phyloP scores from a whole-genome alignment of 2,888 invertebrate species.

The Drosophila rellima region DNA sequence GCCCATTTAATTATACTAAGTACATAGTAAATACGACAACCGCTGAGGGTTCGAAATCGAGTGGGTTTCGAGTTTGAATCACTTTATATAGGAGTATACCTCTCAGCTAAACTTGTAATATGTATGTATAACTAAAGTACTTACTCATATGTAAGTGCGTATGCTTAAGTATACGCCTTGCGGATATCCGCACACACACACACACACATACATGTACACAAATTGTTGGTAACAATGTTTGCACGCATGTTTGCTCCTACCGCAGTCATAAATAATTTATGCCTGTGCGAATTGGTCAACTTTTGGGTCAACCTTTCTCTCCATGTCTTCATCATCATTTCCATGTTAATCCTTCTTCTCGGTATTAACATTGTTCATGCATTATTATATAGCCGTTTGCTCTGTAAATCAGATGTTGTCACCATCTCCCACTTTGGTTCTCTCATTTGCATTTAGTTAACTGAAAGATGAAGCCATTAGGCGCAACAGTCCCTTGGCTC shows the following conservation, averaged over 20 bases:
- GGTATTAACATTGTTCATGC: conserved; percentile 6
- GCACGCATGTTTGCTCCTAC: conserved; percentile 60
- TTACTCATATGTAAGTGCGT: conserved; percentile 41
- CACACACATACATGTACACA: conserved; percentile 3
- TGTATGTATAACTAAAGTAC: conserved; percentile 30
- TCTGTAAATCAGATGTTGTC: conserved; percentile 65
- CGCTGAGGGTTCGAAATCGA: conserved; percentile 19
- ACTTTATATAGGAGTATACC: conserved; percentile 34
- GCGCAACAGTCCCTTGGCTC: conserved; percentile 51
- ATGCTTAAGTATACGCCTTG: conserved; percentile 52
- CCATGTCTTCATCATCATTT: conserved; percentile 63
- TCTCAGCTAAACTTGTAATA: conserved; percentile 37
- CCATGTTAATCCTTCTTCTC: conserved; percentile 45
- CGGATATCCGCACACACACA: conserved; percentile 42
- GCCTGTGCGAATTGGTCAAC: conserved; percentile 76
- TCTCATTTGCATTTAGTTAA: conserved; percentile 46
- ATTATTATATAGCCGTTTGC: conserved; percentile 28
- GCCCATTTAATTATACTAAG: conserved; percentile 82
- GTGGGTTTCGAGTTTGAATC: conserved; percentile 12
- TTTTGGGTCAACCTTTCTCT: conserved; percentile 21
- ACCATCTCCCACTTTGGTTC: conserved; percentile 24
- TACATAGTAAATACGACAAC: conserved; percentile 77
- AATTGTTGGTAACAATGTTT: conserved; percentile 42
- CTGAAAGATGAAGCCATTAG: conserved; percentile 33
- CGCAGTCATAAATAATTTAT: conserved; percentile 80